phyloP scores from a whole-genome alignment of 2,888 invertebrate species.

The Leptopilina syphax region DNA sequence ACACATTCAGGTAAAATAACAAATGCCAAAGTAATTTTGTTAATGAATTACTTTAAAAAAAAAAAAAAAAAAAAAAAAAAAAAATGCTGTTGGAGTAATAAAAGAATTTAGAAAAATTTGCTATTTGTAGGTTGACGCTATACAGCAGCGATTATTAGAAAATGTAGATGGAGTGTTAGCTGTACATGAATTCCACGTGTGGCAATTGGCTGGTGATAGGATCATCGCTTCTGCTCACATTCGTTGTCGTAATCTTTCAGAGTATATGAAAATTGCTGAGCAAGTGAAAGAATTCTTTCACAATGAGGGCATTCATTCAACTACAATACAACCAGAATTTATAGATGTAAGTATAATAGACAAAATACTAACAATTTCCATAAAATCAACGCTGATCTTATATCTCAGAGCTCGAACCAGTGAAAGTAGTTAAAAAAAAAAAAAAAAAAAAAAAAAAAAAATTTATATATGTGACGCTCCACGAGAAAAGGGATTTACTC shows the following conservation, averaged over 20 bases:
- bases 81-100: too few relatives aligned
- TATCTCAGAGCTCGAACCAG: too few relatives aligned
- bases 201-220: constrained; percentile 97
- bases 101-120: background rate
- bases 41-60: too few relatives aligned
- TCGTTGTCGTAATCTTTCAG: constrained; percentile 93
- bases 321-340: constrained; percentile 99
- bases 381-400: too few relatives aligned
- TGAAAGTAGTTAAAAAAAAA: too few relatives aligned
- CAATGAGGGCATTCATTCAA: constrained; percentile 98
- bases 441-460: too few relatives aligned
- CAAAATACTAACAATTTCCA: too few relatives aligned
- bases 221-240: constrained; percentile 99
- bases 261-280: constrained; percentile 98
- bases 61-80: too few relatives aligned
- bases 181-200: constrained; percentile 98
- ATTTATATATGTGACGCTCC: too few relatives aligned
- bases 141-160: constrained; percentile 90
- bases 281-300: constrained; percentile 98
- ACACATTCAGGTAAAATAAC: constrained; percentile 85
- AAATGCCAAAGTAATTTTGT: background rate
- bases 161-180: constrained; percentile 96
- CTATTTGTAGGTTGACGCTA: constrained; percentile 87
- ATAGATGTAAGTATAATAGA: constrained; percentile 84
- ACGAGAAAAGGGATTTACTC: too few relatives aligned